phyloP scores from a whole-genome alignment of 2,888 invertebrate genomes.

The Rhagophthalmus giganteus region DNA sequence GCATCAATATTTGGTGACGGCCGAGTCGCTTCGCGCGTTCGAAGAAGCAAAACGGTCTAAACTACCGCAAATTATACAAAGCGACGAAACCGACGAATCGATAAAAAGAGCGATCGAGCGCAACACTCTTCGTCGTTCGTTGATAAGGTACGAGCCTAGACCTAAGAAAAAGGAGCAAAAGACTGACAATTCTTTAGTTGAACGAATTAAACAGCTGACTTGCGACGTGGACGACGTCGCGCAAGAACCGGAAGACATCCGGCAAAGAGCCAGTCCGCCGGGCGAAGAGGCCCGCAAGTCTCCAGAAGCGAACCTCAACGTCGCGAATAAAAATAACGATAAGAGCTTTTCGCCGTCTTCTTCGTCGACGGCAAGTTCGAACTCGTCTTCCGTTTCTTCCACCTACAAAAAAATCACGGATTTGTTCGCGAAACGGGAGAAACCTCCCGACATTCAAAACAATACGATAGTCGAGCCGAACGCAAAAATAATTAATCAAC shows the following conservation, averaged over 20 bases:
- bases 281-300: slow-evolving; percentile 63
- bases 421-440: slow-evolving; percentile 59
- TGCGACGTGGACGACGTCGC: slow-evolving; percentile 77
- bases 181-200: slow-evolving; percentile 79
- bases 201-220: slow-evolving; percentile 82
- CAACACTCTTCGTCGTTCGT: slow-evolving; percentile 77
- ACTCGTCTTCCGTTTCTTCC: slow-evolving; percentile 62
- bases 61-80: slow-evolving; percentile 57
- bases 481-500: slow-evolving; percentile 34
- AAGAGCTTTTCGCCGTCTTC: slow-evolving; percentile 65
- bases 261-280: slow-evolving; percentile 66
- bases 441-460: slow-evolving; percentile 45
- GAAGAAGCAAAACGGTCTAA: slow-evolving; percentile 66
- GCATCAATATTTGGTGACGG: slow-evolving; percentile 66
- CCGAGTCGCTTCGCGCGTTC: slow-evolving; percentile 74
- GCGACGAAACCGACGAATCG: slow-evolving; percentile 64
- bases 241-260: slow-evolving; percentile 46
- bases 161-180: slow-evolving; percentile 58
- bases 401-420: slow-evolving; percentile 68
- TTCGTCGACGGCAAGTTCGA: slow-evolving; percentile 61
- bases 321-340: slow-evolving; percentile 51
- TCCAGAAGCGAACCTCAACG: slow-evolving; percentile 38
- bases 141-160: slow-evolving; percentile 66
- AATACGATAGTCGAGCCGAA: slow-evolving; percentile 35
- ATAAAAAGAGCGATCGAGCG: slow-evolving; percentile 79